These are phyloP conservation scores for Coryphaenoides rupestris DNA, from an alignment of 2,113 vertebrate species.

Conservation along the genomic window DNA sequence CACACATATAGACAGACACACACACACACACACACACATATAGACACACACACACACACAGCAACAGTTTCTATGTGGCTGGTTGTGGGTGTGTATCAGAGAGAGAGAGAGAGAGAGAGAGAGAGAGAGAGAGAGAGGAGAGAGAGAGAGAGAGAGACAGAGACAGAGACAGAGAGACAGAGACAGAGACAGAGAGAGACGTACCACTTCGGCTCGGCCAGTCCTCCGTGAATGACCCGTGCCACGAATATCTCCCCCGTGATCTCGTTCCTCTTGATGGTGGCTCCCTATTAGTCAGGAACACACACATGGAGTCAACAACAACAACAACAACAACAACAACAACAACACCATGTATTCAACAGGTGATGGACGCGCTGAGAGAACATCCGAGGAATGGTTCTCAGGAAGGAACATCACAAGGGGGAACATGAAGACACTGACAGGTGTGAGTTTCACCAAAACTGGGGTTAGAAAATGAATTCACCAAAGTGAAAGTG, in stretches of 20 bases:
- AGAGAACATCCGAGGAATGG: background rate
- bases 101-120: background rate
- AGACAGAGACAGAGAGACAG: background rate
- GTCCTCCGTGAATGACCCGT: constrained; percentile 90
- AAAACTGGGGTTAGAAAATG: too few relatives aligned
- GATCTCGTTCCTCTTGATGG: constrained; percentile 89
- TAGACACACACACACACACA: background rate
- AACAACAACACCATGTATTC: background rate
- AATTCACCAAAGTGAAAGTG: too few relatives aligned
- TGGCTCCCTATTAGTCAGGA: constrained; percentile 81
- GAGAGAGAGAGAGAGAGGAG: background rate
- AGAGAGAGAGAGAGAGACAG: background rate
- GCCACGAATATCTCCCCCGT: constrained; percentile 92
- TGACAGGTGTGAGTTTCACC: too few relatives aligned
- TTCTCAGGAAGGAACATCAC: too few relatives aligned
- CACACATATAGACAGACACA: background rate
- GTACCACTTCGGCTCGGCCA: constrained; percentile 91
- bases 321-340: background rate
- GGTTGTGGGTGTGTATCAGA: background rate
- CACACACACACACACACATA: background rate
- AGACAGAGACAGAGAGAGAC: constrained; percentile 22
- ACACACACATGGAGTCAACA: background rate
- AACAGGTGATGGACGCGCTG: too few relatives aligned
- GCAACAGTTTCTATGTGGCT: background rate
- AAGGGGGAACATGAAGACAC: too few relatives aligned